Evolutionary conservation across 2,888 invertebrate genomes (phyloP).

Genomic region (Pseudoips prasinana): DNA sequence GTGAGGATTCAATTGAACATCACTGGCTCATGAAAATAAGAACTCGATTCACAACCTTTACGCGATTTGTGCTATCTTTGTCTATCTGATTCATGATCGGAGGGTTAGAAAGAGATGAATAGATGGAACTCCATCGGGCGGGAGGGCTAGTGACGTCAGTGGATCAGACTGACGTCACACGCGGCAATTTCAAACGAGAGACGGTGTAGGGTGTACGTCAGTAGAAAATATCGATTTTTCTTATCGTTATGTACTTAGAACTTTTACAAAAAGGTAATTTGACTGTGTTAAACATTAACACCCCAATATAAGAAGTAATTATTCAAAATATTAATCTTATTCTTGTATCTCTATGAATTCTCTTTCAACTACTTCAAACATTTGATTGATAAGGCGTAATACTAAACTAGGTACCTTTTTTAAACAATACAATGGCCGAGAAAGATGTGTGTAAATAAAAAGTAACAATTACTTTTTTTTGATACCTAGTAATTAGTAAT

Average conservation of each 20-base stretch:
- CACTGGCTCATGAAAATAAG: slow-evolving; percentile 59
- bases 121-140: slow-evolving; percentile 38
- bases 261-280: slow-evolving; percentile 13
- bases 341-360: too few relatives aligned
- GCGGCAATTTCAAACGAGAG: slow-evolving; percentile 77
- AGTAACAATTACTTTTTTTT: too few relatives aligned
- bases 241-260: slow-evolving; percentile 24
- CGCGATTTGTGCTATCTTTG: slow-evolving; percentile 51
- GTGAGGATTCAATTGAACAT: slow-evolving; percentile 55
- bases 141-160: slow-evolving; percentile 61
- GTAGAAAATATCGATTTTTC: slow-evolving; percentile 64
- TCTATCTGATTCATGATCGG: slow-evolving; percentile 50
- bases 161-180: slow-evolving; percentile 66
- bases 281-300: background rate
- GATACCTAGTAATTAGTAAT: too few relatives aligned
- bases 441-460: too few relatives aligned
- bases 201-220: slow-evolving; percentile 60
- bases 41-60: slow-evolving; percentile 75
- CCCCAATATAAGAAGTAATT: too few relatives aligned
- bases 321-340: too few relatives aligned
- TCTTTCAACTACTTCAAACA: too few relatives aligned
- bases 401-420: too few relatives aligned
- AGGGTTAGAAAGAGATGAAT: slow-evolving; percentile 47
- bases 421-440: too few relatives aligned
- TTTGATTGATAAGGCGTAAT: too few relatives aligned